A percentile compares a stretch with the other conserved stretches of the same genome.
phyloP scores from a whole-genome alignment of 2,888 invertebrate genomes.

The Eubasilissa splendida region DNA sequence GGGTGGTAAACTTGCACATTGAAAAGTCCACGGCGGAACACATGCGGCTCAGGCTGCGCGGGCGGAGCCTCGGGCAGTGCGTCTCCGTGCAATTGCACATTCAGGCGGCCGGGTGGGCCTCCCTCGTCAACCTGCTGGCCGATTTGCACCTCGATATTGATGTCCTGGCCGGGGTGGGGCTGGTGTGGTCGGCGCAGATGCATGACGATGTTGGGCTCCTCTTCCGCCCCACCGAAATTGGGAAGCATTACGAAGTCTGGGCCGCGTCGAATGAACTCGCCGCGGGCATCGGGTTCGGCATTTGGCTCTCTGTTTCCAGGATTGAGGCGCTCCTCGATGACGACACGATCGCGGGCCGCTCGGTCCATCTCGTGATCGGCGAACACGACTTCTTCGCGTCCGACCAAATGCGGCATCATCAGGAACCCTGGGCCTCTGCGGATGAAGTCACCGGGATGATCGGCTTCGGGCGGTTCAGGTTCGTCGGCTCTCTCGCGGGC shows the following conservation, averaged over 20 bases:
- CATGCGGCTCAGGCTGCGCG: background rate
- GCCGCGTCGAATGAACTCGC: conserved; percentile 30
- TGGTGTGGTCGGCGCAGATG: conserved; percentile 1
- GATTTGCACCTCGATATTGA: conserved; percentile 22
- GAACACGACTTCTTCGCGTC: conserved; percentile 21
- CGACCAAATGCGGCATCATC: conserved; percentile 10
- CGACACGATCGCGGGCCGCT: background rate
- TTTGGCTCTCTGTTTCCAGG: background rate
- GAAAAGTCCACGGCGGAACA: background rate
- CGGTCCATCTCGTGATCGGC: conserved; percentile 8
- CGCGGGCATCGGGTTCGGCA: background rate
- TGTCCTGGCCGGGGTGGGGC: conserved; percentile 3
- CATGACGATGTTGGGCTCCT: conserved; percentile 12
- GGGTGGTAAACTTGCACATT: conserved; percentile 10
- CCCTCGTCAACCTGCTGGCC: background rate
- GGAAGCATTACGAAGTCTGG: conserved; percentile 26
- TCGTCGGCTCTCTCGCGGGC: background rate
- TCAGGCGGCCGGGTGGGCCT: background rate
- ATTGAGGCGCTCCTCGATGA: conserved; percentile 1
- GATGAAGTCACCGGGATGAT: conserved; percentile 27
- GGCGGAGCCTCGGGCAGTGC: background rate
- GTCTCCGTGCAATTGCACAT: background rate
- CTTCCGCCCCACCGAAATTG: background rate
- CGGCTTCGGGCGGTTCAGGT: background rate
- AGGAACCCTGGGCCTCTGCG: conserved; percentile 24